Evolutionary conservation across 2,113 vertebrate species (phyloP).

Genomic region (Coptodon rendalli): DNA sequence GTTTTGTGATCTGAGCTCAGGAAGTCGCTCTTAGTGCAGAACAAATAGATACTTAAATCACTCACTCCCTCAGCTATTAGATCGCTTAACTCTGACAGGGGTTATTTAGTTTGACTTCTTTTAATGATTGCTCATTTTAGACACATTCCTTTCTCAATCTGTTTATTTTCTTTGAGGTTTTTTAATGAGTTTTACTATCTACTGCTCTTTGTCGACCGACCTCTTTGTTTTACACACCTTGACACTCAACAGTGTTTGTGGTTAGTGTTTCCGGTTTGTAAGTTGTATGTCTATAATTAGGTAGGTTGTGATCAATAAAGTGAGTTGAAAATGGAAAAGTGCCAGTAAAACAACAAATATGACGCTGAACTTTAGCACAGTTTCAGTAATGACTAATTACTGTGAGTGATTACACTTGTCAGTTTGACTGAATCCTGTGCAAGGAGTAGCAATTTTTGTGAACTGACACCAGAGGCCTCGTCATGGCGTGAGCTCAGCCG

Average conservation of each 20-base stretch:
- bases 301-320: background rate
- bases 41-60: background rate
- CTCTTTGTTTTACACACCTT: background rate
- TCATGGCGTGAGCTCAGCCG: background rate
- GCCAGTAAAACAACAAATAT: background rate
- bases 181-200: background rate
- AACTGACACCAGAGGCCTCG: background rate
- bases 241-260: background rate
- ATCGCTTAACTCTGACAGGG: background rate
- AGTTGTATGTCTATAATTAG: background rate
- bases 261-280: background rate
- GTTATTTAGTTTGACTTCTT: background rate
- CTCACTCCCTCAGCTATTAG: background rate
- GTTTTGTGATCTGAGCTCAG: background rate
- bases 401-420: background rate
- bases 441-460: background rate
- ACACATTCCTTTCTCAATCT: background rate
- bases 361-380: background rate
- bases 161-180: background rate
- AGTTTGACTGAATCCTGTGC: background rate
- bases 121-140: background rate
- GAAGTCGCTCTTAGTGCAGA: background rate
- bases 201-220: background rate
- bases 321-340: background rate
- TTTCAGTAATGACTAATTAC: background rate